Percentiles rank a stretch among this genome's conserved stretches.
phyloP scores from a whole-genome alignment of 2,888 invertebrate species.

The Stenotaenia linearis region DNA sequence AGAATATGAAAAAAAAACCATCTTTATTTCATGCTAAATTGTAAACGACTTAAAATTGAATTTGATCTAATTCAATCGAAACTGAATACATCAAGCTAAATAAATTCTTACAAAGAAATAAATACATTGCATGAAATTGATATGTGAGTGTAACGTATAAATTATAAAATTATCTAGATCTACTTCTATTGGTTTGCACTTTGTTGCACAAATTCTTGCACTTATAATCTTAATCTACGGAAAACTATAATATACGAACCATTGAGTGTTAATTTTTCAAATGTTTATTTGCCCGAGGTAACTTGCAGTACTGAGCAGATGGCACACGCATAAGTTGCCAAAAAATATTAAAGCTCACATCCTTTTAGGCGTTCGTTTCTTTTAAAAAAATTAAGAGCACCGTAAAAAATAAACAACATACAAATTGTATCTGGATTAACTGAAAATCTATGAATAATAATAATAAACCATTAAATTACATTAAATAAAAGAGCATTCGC shows the following conservation, averaged over 20 bases:
- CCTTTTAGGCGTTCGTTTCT: background rate
- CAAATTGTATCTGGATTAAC: too few relatives aligned
- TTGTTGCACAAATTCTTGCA: background rate
- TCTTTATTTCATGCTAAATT: constrained; percentile 20
- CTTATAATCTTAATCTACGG: background rate
- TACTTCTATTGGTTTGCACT: constrained; percentile 14
- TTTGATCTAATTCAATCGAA: background rate
- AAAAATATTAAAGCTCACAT: background rate
- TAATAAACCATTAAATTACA: background rate
- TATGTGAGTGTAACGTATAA: background rate
- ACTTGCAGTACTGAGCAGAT: background rate
- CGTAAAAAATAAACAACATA: background rate
- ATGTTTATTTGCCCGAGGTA: background rate
- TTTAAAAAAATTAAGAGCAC: background rate
- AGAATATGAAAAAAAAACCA: background rate
- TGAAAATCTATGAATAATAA: too few relatives aligned
- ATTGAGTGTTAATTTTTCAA: background rate
- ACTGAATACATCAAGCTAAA: constrained; percentile 17
- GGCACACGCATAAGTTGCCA: background rate
- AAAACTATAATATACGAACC: constrained; percentile 13
- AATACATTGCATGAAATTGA: constrained; percentile 17
- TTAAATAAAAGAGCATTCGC: background rate
- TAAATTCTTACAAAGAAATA: constrained; percentile 17
- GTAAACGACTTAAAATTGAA: constrained; percentile 17
- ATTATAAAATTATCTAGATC: background rate